Base-by-base conservation (phyloP, 2,797 vertebrate species). In the Erethizon dorsatum region DNA sequence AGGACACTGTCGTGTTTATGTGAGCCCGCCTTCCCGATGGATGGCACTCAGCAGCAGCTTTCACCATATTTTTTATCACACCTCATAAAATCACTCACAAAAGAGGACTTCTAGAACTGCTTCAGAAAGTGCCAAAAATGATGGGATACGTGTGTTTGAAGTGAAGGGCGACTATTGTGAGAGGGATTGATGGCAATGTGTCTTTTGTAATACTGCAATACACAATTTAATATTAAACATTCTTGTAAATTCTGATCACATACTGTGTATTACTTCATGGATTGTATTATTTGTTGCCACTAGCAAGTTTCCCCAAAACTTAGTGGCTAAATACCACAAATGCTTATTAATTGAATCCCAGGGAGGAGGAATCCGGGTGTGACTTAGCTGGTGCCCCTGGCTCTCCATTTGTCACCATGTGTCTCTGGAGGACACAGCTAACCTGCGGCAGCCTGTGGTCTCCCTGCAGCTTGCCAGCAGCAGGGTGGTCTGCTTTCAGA, bases 371-470 rank as follows among this genome's bases (percentile, higher is more conserved):
- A 45, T 15, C 1, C 14, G 10, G 20, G 45, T 69, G 12, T 61
- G 71, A 59, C 41, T 71, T 59, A 41, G 41, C 1, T 11, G 18
- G 47, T 47, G 17, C 31, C 4, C 50, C 11, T 13, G 3, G 4
- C 26, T 79, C 59, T 0, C 0, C n/a, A 45, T 31, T 45, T 45
- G n/a, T 54, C 28, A 1, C n/a, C 0, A 0, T 26, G 20, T 78
- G 71, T 56, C 28, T 69, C 14, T 3, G 0, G 18, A 45, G 24
- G 18, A 12, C 11, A 10, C n/a, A 11, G 52, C 22, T 37, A n/a
- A 31, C 59, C 83, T 28, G 7, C 4, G 4, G 50, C 56, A 37
- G 12, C 26, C 69, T 88, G 15, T 2, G 4, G 14, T 83, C 50
- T 22, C 4, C 22, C 45, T 6, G 45, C 33, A 12, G n/a, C 20